Percentiles rank a stretch among this genome's conserved stretches.
Conservation (phyloP, 2,797 vertebrate species). For the Gadopsis marmoratus region DNA sequence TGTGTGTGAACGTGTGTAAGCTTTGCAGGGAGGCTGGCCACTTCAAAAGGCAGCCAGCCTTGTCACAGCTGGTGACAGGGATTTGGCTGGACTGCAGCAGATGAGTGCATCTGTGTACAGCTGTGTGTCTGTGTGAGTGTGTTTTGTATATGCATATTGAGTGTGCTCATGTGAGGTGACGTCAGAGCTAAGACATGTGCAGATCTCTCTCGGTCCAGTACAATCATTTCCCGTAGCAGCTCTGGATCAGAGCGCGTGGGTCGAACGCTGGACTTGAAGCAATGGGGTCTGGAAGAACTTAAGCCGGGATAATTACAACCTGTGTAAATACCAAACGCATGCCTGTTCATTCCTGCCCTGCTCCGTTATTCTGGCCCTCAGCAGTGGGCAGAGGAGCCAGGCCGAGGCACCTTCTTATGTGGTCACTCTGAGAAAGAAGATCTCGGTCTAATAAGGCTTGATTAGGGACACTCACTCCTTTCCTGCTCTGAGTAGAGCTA, state of each 20-base stretch:
- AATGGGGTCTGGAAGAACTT: constrained; percentile 80
- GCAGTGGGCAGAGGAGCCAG: constrained; percentile 61
- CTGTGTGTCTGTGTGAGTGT: constrained; percentile 5
- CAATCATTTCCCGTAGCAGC: constrained; percentile 70
- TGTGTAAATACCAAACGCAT: constrained; percentile 74
- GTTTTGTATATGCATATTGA: constrained; percentile 37
- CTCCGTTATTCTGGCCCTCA: constrained; percentile 51
- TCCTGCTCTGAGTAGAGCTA: constrained; percentile 48
- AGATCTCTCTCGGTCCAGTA: constrained; percentile 48
- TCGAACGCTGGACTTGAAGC: constrained; percentile 65
- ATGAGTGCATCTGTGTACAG: constrained; percentile 24
- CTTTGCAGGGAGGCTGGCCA: constrained; percentile 45
- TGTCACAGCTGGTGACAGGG: constrained; percentile 61
- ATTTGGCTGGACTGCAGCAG: constrained; percentile 61
- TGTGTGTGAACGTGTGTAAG: constrained; percentile 34
- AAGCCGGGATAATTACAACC: constrained; percentile 80
- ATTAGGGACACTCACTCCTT: constrained; percentile 66
- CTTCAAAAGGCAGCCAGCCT: constrained; percentile 70
- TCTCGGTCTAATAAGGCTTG: constrained; percentile 65
- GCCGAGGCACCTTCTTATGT: constrained; percentile 60
- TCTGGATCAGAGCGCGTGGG: constrained; percentile 69
- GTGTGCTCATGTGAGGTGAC: constrained; percentile 60
- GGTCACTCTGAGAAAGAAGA: constrained; percentile 70
- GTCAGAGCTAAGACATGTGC: constrained; percentile 70
- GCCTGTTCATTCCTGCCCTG: constrained; percentile 45